Base-by-base conservation (phyloP, 2,888 invertebrate genomes). In the Drosophila engyochracea region DNA sequence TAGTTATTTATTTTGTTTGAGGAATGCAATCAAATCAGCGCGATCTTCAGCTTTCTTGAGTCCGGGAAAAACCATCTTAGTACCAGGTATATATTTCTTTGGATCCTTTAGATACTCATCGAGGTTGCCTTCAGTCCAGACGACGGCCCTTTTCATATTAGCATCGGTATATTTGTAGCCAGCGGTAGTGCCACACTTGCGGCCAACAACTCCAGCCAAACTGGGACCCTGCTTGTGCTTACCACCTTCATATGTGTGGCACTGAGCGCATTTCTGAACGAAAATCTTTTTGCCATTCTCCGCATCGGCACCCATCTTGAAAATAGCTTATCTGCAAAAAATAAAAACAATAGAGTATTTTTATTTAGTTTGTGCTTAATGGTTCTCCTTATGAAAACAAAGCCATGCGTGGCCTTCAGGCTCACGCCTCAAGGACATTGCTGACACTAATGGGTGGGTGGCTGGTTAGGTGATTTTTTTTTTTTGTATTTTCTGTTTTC, bases 21-120 rank as follows among this genome's bases (percentile, higher is more conserved):
- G 94, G 94, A 98, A 99, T 12, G 99, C 98, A 89, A 99, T 99
- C 70, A 99, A 95, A 94, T 99, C 98, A 19, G 95, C 97, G 74
- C 99, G 96, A 80, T 99, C 99, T 68, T 97, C 95, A n/a, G 97
- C 95, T 94, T 99, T 99, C 94, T 99, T 99, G 88, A 99, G 94
- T 78, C 99, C 99, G 79, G 99, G 98, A 91, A 99, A 99, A 92
- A 99, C 97, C 99, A 99, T 99, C 94, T 99, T 99, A 71, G 99
- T 99, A 79, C 99, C 99, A 63, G 99, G 99, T 95, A 99, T 99
- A 94, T 97, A 99, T 94, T 99, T 99, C 95, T 99, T 99, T 66
- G 99, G 99, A 94, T 99, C 99, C 93, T 98, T 98, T 82, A 99
- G 95, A 94, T 99, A 99, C 88, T 96, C 96, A 91, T 98, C 98